Conservation (phyloP, 2,113 vertebrate genomes). For the Scatophagus argus region DNA sequence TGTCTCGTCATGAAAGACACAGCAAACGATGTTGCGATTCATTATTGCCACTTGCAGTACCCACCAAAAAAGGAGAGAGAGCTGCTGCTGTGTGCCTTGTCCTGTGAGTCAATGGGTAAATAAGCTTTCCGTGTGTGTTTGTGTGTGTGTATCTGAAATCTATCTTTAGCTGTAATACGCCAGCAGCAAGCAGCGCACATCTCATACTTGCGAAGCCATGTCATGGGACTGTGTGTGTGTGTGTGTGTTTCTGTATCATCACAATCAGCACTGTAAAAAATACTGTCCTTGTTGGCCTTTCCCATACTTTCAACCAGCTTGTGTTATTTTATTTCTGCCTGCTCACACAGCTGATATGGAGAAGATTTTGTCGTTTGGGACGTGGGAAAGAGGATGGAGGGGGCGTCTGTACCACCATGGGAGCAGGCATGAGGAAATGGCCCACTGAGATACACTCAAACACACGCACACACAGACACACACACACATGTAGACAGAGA, state of each 20-base stretch:
- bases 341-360: slow-evolving; percentile 49
- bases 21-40: slow-evolving; percentile 6
- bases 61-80: slow-evolving; percentile 51
- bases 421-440: slow-evolving; percentile 72
- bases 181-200: slow-evolving; percentile 64
- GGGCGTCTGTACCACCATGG: slow-evolving; percentile 68
- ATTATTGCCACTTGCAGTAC: slow-evolving; percentile 15
- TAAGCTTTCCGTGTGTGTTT: slow-evolving; percentile 35
- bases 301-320: slow-evolving; percentile 62
- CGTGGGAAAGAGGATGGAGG: slow-evolving; percentile 81
- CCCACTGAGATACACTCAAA: slow-evolving; percentile 47
- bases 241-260: slow-evolving; percentile 28
- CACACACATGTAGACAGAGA: background rate
- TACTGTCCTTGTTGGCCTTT: slow-evolving; percentile 73
- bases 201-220: slow-evolving; percentile 71
- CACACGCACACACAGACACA: slow-evolving; percentile 33
- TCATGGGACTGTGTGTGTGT: slow-evolving; percentile 67
- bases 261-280: slow-evolving; percentile 48
- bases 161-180: slow-evolving; percentile 76
- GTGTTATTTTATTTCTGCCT: slow-evolving; percentile 68
- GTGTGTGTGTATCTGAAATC: slow-evolving; percentile 41
- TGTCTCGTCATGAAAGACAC: background rate
- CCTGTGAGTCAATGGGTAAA: slow-evolving; percentile 41
- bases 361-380: slow-evolving; percentile 53
- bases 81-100: slow-evolving; percentile 29